Base-by-base conservation (phyloP, 53 echinoderm and acorn worm genomes). In the Crossaster papposus region DNA sequence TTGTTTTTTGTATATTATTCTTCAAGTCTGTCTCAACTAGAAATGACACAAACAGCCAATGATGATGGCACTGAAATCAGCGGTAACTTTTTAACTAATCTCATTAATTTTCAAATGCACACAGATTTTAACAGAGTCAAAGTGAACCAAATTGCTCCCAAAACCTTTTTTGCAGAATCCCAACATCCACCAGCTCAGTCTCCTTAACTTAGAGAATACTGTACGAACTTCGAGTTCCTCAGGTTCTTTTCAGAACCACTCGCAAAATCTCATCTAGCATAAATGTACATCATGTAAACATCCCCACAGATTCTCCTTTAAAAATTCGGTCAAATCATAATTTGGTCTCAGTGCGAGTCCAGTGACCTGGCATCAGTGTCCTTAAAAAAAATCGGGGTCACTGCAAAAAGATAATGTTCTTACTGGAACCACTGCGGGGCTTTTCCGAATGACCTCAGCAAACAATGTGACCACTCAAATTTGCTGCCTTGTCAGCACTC, bases 401-500 rank as follows among this genome's bases (percentile, higher is more conserved):
- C 6, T 14, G 24, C 11, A 78, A 78, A 34, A 14, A 24, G 78
- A 51, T 51, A 50, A 51, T 26, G 44, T 51, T 78, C 51, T 51
- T 78, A 38, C 75, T 24, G n/a, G 52, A 10, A 44, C 24, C 11
- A 78, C 78, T 28, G 28, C 78, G 50, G 78, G 32, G 78, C 2
- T 44, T 22, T 22, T 4, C 78, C n/a, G n/a, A n/a, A n/a, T 78
- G 78, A 78, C 78, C 78, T 78, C 78, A 44, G 44, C 44, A 17
- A 10, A 34, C 51, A 50, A 78, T n/a, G 50, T 51, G 75, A 74
- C 51, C 78, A 78, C 50, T 26, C n/a, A 5, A 44, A 78, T 50
- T 51, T 78, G 51, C 29, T 78, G 78, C 78, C 9, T 23, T 51
- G 78, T 78, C 78, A 78, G 78, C 78, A 78, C 8, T 51, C 50